Conservation (phyloP, 2,797 vertebrate species). For the Sebastes dallii region DNA sequence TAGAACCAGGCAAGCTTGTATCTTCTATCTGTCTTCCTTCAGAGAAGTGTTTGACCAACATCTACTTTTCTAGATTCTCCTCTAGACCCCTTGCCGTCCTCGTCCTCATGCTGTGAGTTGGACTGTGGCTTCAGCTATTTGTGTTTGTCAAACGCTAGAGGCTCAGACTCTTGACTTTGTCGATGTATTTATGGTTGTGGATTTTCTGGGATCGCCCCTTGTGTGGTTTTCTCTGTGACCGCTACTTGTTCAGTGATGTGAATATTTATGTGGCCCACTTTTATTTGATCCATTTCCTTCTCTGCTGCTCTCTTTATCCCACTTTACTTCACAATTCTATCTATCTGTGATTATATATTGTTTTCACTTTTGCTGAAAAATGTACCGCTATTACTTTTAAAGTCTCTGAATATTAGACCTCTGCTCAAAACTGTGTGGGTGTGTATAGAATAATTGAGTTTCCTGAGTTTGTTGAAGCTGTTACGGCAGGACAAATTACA, state of each 20-base stretch:
- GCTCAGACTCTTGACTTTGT: conserved; percentile 29
- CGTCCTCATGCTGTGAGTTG: neutral
- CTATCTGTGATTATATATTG: neutral
- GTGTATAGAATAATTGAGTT: no score
- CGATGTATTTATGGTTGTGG: conserved; percentile 49
- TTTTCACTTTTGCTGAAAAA: neutral
- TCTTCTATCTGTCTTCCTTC: neutral
- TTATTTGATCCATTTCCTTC: neutral
- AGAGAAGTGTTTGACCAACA: neutral
- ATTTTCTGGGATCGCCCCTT: conserved; percentile 17
- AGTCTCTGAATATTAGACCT: neutral
- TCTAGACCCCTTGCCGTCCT: neutral
- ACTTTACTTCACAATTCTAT: neutral
- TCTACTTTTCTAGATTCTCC: neutral
- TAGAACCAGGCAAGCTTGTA: neutral
- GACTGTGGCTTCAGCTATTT: conserved; percentile 20
- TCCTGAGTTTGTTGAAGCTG: no score
- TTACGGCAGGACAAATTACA: no score
- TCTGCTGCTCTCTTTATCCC: neutral
- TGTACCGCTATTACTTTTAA: neutral
- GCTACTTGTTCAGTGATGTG: conserved; percentile 33
- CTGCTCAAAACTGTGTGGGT: neutral
- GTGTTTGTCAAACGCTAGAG: conserved; percentile 1
- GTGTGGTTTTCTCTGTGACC: conserved; percentile 27
- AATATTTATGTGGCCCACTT: conserved; percentile 41